phyloP scores from a whole-genome alignment of 2,113 vertebrate species.

The Microcebus murinus region DNA sequence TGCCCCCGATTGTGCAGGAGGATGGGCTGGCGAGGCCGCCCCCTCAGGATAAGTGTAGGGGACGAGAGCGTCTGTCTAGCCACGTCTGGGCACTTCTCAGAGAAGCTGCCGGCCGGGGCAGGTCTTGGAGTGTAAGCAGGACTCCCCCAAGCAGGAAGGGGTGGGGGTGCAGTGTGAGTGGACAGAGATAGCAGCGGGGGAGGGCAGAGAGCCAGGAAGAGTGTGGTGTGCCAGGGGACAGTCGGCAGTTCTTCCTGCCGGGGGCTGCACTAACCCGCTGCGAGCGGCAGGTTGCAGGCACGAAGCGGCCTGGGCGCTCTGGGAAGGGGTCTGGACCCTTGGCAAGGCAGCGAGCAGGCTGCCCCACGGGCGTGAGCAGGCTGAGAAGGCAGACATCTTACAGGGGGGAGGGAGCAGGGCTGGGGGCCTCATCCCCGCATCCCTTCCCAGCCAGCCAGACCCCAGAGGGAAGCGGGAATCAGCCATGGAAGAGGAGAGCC shows the following conservation, averaged over 20 bases:
- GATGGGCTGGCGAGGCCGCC: not conserved
- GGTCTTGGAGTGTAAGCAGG: too few species aligned
- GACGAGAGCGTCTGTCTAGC: not conserved
- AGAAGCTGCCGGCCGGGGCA: not conserved
- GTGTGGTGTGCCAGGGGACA: not conserved
- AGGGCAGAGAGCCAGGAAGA: rapidly evolving
- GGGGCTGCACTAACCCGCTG: too few species aligned
- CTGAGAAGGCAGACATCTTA: not conserved
- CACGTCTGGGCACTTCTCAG: not conserved
- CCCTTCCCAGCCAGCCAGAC: not conserved
- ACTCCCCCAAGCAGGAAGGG: not conserved
- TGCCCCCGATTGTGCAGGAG: rapidly evolving
- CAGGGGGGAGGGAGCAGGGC: not conserved
- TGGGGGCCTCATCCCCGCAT: too few species aligned
- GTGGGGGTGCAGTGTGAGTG: rapidly evolving
- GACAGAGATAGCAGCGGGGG: too few species aligned
- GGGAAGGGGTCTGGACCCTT: too few species aligned
- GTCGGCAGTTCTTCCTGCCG: not conserved
- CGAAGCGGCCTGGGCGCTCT: too few species aligned
- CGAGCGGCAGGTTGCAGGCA: not conserved
- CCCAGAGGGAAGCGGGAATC: too few species aligned
- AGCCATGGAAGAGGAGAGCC: rapidly evolving
- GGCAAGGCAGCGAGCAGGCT: not conserved
- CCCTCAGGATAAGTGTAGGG: not conserved
- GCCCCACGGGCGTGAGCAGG: too few species aligned